Base-by-base conservation (phyloP, 1,140 invertebrate genomes). In the Zaprionus camerounensis region DNA sequence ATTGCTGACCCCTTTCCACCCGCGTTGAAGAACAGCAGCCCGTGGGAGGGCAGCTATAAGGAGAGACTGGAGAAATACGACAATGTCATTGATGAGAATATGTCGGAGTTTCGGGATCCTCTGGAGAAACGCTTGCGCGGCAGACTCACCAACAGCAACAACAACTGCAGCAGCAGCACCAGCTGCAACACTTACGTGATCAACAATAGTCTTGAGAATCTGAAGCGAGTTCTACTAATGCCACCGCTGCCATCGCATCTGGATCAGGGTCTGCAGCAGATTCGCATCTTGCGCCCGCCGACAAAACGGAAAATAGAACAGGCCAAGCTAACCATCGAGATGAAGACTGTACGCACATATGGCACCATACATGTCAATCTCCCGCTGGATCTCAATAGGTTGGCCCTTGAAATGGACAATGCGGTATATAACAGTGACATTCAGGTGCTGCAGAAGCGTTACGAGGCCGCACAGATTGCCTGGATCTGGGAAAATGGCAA, bases 401-500 rank as follows among this genome's bases (percentile, higher is more conserved):
- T 76, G 15, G 44, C 36, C 3, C 26, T 13, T 2, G 24, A 38
- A 2, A n/a, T 81, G 20, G 59, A 51, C 4, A 64, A 72, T 53
- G 56, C 56, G 0, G 22, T 70, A 5, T 79, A 70, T 22, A 78
- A 63, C 13, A 55, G 11, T 15, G 49, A 72, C 1, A 59, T 76
- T 1, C 49, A 72, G 49, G 81, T 82, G 41, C 28, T 82, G 13
- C 71, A 76, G 24, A 53, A 57, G 13, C 62, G 46, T 1, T 81
- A 34, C 28, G 71, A 58, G 51, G 51, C 20, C 6, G 46, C 55
- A 1, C 71, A 63, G 11, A 20, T 81, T 17, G 76, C 76, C 9
- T 81, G 81, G 79, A 55, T 81, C 5, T 82, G 81, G 81, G 7
- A 26, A 4, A 65, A 72, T 44, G 81, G 79, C 22, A 67, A 36